Conservation (phyloP, 2,888 invertebrate species). For the Eupithecia exiguata region DNA sequence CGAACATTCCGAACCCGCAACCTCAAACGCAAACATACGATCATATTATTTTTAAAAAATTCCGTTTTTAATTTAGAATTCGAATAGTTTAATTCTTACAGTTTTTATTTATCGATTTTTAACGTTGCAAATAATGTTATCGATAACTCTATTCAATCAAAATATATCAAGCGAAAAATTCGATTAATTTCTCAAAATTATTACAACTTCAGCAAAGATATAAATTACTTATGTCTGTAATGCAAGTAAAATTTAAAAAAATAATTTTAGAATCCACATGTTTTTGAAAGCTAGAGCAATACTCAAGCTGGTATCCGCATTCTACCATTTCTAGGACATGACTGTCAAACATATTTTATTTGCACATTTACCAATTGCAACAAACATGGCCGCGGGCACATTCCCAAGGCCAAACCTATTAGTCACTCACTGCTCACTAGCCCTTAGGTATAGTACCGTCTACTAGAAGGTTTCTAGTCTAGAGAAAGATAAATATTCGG, state of each 20-base stretch:
- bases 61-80: too few species aligned
- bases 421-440: conserved; percentile 1
- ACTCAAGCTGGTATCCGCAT: neutral
- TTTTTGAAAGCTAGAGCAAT: neutral
- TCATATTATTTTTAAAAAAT: too few species aligned
- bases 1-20: too few species aligned
- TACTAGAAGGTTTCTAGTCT: neutral
- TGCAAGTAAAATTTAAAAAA: too few species aligned
- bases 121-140: too few species aligned
- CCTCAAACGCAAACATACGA: too few species aligned
- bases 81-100: too few species aligned
- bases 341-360: neutral
- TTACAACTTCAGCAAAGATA: too few species aligned
- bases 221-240: too few species aligned
- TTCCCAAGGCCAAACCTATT: conserved; percentile 8
- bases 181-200: too few species aligned
- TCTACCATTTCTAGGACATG: neutral
- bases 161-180: too few species aligned
- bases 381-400: neutral
- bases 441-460: neutral
- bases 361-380: conserved; percentile 4
- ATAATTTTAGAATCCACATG: neutral
- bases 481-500: neutral
- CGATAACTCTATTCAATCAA: too few species aligned
- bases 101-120: neutral